Conservation (phyloP, 2,113 vertebrate genomes). For the Sander lucioperca region DNA sequence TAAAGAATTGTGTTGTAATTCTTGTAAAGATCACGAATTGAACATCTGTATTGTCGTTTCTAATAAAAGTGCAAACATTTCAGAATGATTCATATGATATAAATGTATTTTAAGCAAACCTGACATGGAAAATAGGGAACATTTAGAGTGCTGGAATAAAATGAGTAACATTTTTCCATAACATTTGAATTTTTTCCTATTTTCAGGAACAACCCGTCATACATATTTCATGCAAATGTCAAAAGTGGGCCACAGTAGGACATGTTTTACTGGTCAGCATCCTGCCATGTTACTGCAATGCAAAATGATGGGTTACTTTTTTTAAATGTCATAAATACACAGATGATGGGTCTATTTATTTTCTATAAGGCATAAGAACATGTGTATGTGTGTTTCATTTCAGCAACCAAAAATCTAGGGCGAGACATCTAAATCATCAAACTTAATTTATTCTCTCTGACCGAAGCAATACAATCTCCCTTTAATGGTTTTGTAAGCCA, state of each 20-base stretch:
- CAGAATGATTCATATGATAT: not conserved
- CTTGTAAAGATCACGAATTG: not conserved
- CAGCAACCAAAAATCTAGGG: not conserved
- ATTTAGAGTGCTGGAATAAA: not conserved
- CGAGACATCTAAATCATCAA: not conserved
- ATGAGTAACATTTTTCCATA: not conserved
- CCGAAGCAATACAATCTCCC: not conserved
- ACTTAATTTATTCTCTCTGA: slow-evolving; percentile 1
- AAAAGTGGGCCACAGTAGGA: not conserved
- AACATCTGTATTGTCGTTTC: not conserved
- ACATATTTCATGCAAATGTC: not conserved
- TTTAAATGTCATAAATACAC: not conserved
- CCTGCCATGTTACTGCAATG: not conserved
- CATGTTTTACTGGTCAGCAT: not conserved
- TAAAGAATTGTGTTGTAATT: not conserved
- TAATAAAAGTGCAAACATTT: not conserved
- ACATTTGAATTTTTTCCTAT: not conserved
- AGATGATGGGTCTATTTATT: not conserved
- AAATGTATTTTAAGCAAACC: not conserved
- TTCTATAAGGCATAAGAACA: not conserved
- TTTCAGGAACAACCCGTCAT: not conserved
- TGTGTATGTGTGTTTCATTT: not conserved
- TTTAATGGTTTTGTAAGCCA: slow-evolving; percentile 6
- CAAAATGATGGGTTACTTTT: not conserved
- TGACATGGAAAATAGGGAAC: not conserved